Base-by-base conservation (phyloP, 1,140 invertebrate species). In the Ctenoplectra terminalis region DNA sequence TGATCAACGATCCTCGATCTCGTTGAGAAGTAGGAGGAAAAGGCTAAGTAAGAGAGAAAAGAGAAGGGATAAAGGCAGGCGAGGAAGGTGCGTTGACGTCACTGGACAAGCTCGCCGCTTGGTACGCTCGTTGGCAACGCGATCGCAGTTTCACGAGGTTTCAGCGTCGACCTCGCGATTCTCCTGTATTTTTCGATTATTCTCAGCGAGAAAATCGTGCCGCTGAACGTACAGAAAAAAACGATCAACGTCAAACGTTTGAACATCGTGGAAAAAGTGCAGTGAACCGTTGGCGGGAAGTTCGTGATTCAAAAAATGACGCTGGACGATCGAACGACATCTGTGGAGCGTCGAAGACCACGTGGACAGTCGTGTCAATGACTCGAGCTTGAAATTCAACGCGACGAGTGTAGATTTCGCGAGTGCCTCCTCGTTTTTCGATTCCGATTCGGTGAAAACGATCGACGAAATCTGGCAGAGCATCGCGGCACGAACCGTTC, bases 41-140 rank as follows among this genome's bases (percentile, higher is more conserved):
- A 78, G 75, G 75, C 67, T 29, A 86, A 81, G 84, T 74, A 72
- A 84, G 79, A 75, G 74, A 82, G 80, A 81, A 63, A 29, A 66
- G 63, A 61, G 66, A 63, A 60, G 50, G 83, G 81, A 84, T 88
- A 81, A 88, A 89, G 78, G 84, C 78, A 78, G 70, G 54, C 79
- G 83, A 81, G 64, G 73, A 82, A 64, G 79, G 75, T 72, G 61
- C 74, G 71, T 81, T 88, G 84, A 90, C 88, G 86, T 90, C 88
- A 89, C 75, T 81, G 63, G 72, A 77, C 71, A 81, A 82, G 75
- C 78, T 80, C 50, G 83, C 67, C 43, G 76, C 66, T 74, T 81
- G 73, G 72, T 86, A 72, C 67, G 71, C 72, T 87, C 63, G 73
- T 84, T 61, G 78, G 37, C 73, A 81, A 73, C 56, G 72, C 64